Evolutionary conservation across 2,888 invertebrate genomes (phyloP), one percentile per base, ranked within the genome.

Genomic region (Phengaris arion): DNA sequence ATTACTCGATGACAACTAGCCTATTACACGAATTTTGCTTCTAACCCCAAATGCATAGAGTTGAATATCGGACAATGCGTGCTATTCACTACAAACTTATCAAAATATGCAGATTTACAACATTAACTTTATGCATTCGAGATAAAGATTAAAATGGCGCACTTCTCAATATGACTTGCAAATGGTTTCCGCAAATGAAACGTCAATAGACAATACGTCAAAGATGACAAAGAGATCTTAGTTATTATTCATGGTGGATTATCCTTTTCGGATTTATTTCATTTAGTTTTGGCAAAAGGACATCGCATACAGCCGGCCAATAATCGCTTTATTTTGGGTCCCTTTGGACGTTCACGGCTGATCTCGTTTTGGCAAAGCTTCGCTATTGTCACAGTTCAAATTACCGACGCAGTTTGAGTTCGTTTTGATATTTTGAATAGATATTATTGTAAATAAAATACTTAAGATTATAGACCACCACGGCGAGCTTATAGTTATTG

Each of bases 191-290:
- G 22, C 72, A 72, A 72, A 72, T 72, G 72, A 54, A 72, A 72
- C 89, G 91, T 92, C 91, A 92, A 90, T 88, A 85, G 85, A 90
- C 85, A 89, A 91, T 90, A 86, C 86, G 88, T 88, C 89, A 88
- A 83, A 81, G 84, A 86, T 85, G 90, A 91, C 92, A 93, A 92
- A 89, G 88, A 82, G 85, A 87, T 86, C 85, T 82, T 86, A 86
- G 87, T 87, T 88, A 91, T 89, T 92, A 92, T 93, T 93, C 93
- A 93, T 92, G 87, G 89, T 83, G 87, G 92, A 92, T 93, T 91
- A 92, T 86, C 85, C 80, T 82, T 70, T 75, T 79, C 68, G 86
- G 87, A 88, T 88, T 86, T 86, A 85, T 85, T 84, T 86, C 88
- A 89, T 88, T 87, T 85, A 79, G 79, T 81, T 85, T 83, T 85